Evolutionary conservation across 2,797 vertebrate genomes (phyloP), one percentile per base, ranked within the genome.

Genomic region (Acipenser oxyrinchus): DNA sequence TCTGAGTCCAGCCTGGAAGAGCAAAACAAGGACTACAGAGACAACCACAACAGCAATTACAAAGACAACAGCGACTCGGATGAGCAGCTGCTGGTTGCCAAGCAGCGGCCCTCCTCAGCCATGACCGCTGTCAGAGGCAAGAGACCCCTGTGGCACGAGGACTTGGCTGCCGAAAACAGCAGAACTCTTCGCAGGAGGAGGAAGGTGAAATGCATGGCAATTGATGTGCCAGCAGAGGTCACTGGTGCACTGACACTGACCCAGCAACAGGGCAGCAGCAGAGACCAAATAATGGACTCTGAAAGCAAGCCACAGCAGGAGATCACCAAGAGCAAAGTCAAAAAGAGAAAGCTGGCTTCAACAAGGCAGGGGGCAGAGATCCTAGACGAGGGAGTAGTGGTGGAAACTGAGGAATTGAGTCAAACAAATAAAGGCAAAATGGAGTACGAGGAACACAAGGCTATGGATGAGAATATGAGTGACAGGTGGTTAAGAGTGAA

Each of bases 381-480:
- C 66, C 81, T 78, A 77, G 37, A 37, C 37, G 37, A 37, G 37
- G 37, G 37, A 5, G 37, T 37, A 5, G 37, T 37, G 4, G 37
- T 37, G 37, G 37, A 37, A 37, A 37, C 37, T 37, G 37, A 37
- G 5, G 37, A 37, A 37, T 37, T 37, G 37, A 37, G 90, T 67
- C 92, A 86, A 37, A 67, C 69, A 51, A 89, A 81, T 76, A 97
- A 94, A 73, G 96, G 97, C 81, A 97, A 94, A 82, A 99, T 99
- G 97, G 97, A 98, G 49, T 90, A 84, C 18, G 95, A 97, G 74
- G 95, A 98, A 71, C 94, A 94, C 72, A 98, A 98, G 76, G 93
- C 88, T 67, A 96, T 94, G 1, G 97, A 99, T 78, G 96, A 99
- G 78, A 95, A 98, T 82, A 99, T 98, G 97, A 99, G 95, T 79